Conservation (phyloP, 2,797 vertebrate species). For the Enteromius fasciolatus region DNA sequence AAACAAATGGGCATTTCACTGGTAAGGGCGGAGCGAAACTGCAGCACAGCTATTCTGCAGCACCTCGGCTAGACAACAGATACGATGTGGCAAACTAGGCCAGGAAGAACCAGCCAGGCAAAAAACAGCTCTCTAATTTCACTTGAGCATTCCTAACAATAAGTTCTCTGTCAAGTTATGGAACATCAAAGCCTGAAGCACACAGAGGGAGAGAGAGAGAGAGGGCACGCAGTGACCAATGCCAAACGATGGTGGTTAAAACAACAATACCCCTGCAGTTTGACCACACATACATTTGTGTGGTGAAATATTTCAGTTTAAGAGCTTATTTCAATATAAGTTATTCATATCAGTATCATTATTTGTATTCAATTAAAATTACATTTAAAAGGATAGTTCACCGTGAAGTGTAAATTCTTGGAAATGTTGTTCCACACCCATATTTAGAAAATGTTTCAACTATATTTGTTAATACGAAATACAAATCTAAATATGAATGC, state of each 20-base stretch:
- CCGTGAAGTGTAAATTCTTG: background rate
- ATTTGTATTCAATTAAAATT: background rate
- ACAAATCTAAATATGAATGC: no score
- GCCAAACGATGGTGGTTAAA: slow-evolving; percentile 14
- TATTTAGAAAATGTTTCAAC: background rate
- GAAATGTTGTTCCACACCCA: background rate
- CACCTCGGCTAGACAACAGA: slow-evolving; percentile 66
- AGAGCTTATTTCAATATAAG: background rate
- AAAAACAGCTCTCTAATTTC: slow-evolving; percentile 63
- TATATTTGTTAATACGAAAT: no score
- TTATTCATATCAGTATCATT: background rate
- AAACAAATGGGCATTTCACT: slow-evolving; percentile 58
- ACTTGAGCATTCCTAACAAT: slow-evolving; percentile 71
- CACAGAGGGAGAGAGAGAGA: background rate
- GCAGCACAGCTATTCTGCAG: slow-evolving; percentile 44
- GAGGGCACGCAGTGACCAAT: slow-evolving; percentile 21
- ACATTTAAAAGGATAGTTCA: background rate
- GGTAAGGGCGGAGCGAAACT: slow-evolving; percentile 41
- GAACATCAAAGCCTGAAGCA: slow-evolving; percentile 37
- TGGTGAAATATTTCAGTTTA: background rate
- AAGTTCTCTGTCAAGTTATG: slow-evolving; percentile 75
- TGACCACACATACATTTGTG: background rate
- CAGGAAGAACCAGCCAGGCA: slow-evolving; percentile 76
- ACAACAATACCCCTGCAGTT: background rate
- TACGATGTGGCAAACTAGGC: slow-evolving; percentile 77